phyloP scores from a whole-genome alignment of 1,140 invertebrate species.

The Heliconius melpomene region DNA sequence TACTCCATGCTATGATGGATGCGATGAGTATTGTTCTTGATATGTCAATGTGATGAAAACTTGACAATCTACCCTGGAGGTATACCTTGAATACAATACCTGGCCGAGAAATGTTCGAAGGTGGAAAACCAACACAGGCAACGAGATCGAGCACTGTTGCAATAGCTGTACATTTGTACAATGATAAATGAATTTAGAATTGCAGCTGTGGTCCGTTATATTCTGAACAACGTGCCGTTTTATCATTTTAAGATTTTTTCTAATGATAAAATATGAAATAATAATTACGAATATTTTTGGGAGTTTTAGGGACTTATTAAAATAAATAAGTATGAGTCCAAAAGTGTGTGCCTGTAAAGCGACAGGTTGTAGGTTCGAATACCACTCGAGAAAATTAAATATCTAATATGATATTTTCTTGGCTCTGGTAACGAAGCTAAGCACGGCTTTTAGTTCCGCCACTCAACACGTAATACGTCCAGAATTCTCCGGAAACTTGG shows the following conservation, averaged over 20 bases:
- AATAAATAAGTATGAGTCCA: too few species aligned
- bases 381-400: too few species aligned
- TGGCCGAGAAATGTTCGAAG: background rate
- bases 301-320: too few species aligned
- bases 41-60: background rate
- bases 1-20: background rate
- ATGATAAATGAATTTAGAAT: constrained; percentile 3
- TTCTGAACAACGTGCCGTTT: background rate
- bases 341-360: too few species aligned
- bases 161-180: background rate
- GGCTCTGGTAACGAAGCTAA: too few species aligned
- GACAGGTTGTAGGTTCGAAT: too few species aligned
- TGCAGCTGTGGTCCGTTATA: background rate
- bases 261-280: background rate
- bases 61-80: background rate
- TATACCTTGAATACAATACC: background rate
- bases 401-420: too few species aligned
- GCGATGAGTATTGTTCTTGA: background rate
- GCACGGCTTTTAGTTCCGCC: too few species aligned
- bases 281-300: background rate
- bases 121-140: background rate
- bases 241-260: background rate
- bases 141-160: background rate
- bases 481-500: too few species aligned
- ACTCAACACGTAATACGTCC: too few species aligned